Evolutionary conservation across 2,113 vertebrate genomes (phyloP), one percentile per base, ranked within the genome.

Genomic region (Actenoides hombroni): DNA sequence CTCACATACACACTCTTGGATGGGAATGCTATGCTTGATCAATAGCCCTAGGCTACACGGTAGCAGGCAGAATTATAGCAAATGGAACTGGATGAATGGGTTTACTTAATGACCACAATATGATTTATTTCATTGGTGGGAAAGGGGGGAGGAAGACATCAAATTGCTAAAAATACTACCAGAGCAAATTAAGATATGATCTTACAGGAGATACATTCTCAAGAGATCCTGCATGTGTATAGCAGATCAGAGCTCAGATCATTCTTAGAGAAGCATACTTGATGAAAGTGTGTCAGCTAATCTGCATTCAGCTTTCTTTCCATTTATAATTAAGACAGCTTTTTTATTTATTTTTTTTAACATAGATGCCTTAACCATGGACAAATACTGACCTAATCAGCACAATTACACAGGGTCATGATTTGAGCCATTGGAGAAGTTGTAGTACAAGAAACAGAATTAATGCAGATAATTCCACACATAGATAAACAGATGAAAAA

Each of bases 71-170:
- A 96, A 91, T 96, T 95, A 96, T 91, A 94, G 90, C 80, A 96
- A 97, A 88, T 95, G 96, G 88, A 92, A 84, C 86, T 91, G 92
- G 88, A 95, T 95, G 92, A 95, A 96, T 94, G 74, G 86, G 70
- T 93, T 96, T 96, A 84, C 90, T 96, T 96, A 96, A 96, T 89
- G 95, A 94, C 90, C 90, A 88, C 90, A 94, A 85, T 96, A 96
- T 96, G 95, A 95, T 97, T 97, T 95, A 93, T 95, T 93, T 94
- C 81, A 89, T 65, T 93, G 80, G 90, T 90, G 80, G 83, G 28
- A 87, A 92, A 91, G 24, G 10, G 76, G 57, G 42, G 88, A 82
- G 89, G 92, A 95, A 94, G 89, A 96, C 90, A 94, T 89, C 77
- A 93, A 92, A 93, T 46, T 91, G 61, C 90, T 96, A 90, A 96